phyloP scores from a whole-genome alignment of 2,113 vertebrate species.

The Xenus cinereus region DNA sequence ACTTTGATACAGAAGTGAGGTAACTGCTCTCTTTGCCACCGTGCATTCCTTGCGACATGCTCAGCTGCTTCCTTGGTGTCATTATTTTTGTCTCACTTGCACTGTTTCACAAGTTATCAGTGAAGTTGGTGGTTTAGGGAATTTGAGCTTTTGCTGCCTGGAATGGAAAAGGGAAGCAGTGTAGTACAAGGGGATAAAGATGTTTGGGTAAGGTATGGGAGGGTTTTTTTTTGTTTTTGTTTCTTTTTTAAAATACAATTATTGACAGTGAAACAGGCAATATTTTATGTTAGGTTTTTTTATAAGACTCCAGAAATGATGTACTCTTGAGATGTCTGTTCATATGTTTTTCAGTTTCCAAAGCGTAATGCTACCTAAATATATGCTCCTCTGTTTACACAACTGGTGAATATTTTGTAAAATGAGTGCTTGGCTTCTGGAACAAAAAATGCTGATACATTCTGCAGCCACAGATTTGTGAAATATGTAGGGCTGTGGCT shows the following conservation, averaged over 20 bases:
- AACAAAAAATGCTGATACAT: slow-evolving; percentile 5
- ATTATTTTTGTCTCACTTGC: neutral
- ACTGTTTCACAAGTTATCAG: neutral
- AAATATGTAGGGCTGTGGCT: neutral
- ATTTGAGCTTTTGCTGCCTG: neutral
- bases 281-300: neutral
- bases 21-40: neutral
- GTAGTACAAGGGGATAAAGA: neutral
- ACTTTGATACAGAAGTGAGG: neutral
- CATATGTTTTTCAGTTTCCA: neutral
- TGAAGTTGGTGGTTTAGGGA: neutral
- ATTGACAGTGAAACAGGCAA: neutral
- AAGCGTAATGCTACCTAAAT: neutral
- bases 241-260: neutral
- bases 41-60: fast-evolving
- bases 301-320: neutral
- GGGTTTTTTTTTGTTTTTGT: too few relatives aligned
- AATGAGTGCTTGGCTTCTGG: neutral
- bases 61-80: neutral
- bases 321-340: neutral
- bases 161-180: neutral
- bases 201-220: neutral
- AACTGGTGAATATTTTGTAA: slow-evolving; percentile 16
- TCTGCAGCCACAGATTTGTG: slow-evolving; percentile 2
- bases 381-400: neutral